phyloP scores from a whole-genome alignment of 2,888 invertebrate genomes.

The Lepidocyrtoides sp. region DNA sequence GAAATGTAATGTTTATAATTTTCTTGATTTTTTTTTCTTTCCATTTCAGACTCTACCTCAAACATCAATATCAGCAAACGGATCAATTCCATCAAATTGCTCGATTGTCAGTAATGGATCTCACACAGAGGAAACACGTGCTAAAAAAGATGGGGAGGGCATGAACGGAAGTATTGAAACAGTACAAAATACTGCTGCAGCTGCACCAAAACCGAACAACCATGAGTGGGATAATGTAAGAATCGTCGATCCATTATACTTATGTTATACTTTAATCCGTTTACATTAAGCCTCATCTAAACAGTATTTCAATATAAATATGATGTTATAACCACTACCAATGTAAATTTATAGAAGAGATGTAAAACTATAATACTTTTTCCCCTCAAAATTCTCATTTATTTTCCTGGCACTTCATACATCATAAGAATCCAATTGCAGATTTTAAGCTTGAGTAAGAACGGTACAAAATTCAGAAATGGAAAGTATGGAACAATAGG shows the following conservation, averaged over 20 bases:
- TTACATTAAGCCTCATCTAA: not conserved
- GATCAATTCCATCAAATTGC: constrained; percentile 80
- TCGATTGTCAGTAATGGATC: constrained; percentile 76
- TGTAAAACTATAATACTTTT: too few species aligned
- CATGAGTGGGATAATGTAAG: constrained; percentile 84
- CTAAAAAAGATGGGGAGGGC: constrained; percentile 47
- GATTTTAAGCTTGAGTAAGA: too few species aligned
- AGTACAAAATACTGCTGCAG: constrained; percentile 48
- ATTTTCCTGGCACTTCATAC: too few species aligned
- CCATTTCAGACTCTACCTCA: constrained; percentile 82
- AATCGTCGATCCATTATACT: not conserved
- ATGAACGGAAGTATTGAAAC: constrained; percentile 56
- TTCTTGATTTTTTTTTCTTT: not conserved
- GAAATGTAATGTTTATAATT: not conserved
- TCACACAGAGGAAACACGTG: constrained; percentile 67
- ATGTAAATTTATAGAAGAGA: too few species aligned
- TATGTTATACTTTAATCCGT: not conserved
- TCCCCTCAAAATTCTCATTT: too few species aligned
- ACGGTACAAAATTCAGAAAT: too few species aligned
- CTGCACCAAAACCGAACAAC: constrained; percentile 49
- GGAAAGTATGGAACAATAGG: too few species aligned
- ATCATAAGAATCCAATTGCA: too few species aligned
- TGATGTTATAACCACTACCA: too few species aligned
- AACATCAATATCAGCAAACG: constrained; percentile 81
- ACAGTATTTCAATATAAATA: too few species aligned